Evolutionary conservation across 2,113 vertebrate species (phyloP), one percentile per base, ranked within the genome.

Genomic region (Cyprinodon brontotheroides): DNA sequence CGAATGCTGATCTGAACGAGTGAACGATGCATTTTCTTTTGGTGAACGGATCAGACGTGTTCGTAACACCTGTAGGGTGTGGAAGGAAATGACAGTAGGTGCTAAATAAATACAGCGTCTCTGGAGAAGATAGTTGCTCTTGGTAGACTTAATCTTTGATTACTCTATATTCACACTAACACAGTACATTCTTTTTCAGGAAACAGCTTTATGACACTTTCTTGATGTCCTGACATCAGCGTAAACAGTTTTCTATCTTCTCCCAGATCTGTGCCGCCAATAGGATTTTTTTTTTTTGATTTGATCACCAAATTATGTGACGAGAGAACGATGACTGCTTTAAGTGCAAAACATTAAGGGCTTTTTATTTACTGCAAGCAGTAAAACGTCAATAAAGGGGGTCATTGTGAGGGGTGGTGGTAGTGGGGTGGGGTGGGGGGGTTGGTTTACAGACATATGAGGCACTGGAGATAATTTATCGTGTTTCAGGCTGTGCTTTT

Each of bases 401-500:
- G 9, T 11, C 41, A 6, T 41, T 4, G 50, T 6, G 20, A 1
- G 50, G 2, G 50, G 50, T 6, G 50, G 50, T 4, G 12, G 3
- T 4, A 12, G 20, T 6, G 20, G 4, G 50, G 2, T 15, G 50
- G 20, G 50, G 50, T 4, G 12, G 0, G 45, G 2, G 11, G 3
- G 47, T 48, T 48, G 47, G 3, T 3, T 29, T 1, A 29, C 29
- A 1, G 76, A 70, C 43, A 37, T 5, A 75, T 37, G 83, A 91
- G 91, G 92, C 91, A 93, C 92, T 88, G 77, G 77, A 88, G 78
- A 89, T 86, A 41, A 72, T 82, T 88, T 75, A 77, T 37, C 73
- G 67, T 63, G 74, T 66, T 85, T 70, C 77, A 84, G 82, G 78
- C 69, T 77, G 75, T 85, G 80, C 76, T 88, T 68, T 64, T 9